Evolutionary conservation across 2,888 invertebrate genomes (phyloP), one percentile per base, ranked within the genome.

Genomic region (Carpatolechia fugitivella): DNA sequence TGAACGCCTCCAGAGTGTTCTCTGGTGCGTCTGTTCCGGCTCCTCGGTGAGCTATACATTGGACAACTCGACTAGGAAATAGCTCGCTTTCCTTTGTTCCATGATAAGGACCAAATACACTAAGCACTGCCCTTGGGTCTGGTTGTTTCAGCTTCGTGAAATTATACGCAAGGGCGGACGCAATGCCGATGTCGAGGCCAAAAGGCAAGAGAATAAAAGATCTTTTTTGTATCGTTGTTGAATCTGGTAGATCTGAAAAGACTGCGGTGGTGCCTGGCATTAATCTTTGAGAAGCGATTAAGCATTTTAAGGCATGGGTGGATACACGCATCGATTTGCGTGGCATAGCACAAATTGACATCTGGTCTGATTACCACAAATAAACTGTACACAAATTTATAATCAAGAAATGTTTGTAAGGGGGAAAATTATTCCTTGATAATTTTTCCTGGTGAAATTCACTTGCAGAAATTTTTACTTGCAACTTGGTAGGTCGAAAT

Each of bases 11-110:
- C 60, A 96, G 73, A 60, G 94, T 95, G 77, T 96, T 96, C 81
- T 96, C 96, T 0, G 96, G 96, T 3, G 94, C 95, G 82, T 96
- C 95, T 38, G 93, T 81, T 1, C 92, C 93, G 11, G 94, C 95
- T 4, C 95, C 96, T 70, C 96, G 90, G 69, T 96, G 96, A 0
- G 94, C 95, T 55, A 95, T 92, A 41, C 94, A 92, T 69, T 87
- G 91, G 66, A 94, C 90, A 1, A 92, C 78, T 64, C 80, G 79
- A 13, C 80, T 80, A 1, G 91, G 82, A 54, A 85, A 66, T 0
- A 74, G 64, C 29, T 85, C 84, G 31, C 90, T 77, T 41, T 89
- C 88, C 59, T 80, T 82, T 8, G 73, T 72, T 20, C 85, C 82
- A 46, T 90, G 87, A 38, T 91, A 89, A 0, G 92, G 87, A 44